Evolutionary conservation across 2,888 invertebrate genomes (phyloP).

Genomic region (Ephialtes manifestator): DNA sequence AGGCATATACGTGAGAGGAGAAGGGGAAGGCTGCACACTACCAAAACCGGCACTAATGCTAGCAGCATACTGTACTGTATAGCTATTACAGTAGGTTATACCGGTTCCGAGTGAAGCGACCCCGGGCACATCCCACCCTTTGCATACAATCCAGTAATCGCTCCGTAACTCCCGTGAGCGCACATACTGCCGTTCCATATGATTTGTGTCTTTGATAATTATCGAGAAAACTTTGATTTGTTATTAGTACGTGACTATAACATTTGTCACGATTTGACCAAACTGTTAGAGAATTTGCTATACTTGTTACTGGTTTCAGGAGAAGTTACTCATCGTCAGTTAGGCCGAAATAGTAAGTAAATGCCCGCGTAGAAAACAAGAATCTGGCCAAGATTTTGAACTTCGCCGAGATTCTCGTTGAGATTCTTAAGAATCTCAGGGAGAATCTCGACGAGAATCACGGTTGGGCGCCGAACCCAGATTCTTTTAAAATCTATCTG

Average conservation of each 20-base stretch:
- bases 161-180: constrained; percentile 41
- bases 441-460: too few species aligned
- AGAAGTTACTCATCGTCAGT: neutral
- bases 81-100: constrained; percentile 32
- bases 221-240: constrained; percentile 64
- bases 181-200: constrained; percentile 26
- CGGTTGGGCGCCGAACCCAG: too few species aligned
- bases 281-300: constrained; percentile 17
- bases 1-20: constrained; percentile 46
- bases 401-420: too few species aligned
- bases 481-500: too few species aligned
- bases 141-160: constrained; percentile 42
- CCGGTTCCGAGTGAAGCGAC: neutral
- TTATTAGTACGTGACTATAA: constrained; percentile 56
- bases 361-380: too few species aligned
- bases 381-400: too few species aligned
- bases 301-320: neutral
- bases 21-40: constrained; percentile 44
- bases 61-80: constrained; percentile 27
- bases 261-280: constrained; percentile 8
- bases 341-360: too few species aligned
- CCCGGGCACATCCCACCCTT: constrained; percentile 3
- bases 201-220: constrained; percentile 60
- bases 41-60: constrained; percentile 16
- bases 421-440: too few species aligned